phyloP scores from a whole-genome alignment of 2,113 vertebrate species.

The Microcebus lehilahytsara region DNA sequence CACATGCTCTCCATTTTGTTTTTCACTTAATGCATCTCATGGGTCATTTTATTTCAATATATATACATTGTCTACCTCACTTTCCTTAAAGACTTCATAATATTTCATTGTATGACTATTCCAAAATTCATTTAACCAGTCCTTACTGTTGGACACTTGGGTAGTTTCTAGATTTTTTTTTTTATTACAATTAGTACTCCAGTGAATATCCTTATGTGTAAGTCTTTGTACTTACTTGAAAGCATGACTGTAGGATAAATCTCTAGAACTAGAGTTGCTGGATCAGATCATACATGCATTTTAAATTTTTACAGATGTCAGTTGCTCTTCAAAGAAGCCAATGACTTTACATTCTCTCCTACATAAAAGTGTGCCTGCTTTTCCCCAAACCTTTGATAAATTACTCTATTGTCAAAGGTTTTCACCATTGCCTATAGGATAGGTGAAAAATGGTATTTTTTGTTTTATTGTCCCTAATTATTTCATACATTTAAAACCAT shows the following conservation, averaged over 20 bases:
- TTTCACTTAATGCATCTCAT: neutral
- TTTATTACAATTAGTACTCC: neutral
- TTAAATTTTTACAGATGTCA: neutral
- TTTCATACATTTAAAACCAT: neutral
- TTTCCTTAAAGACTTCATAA: neutral
- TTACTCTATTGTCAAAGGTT: neutral
- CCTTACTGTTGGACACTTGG: neutral
- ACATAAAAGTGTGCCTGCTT: neutral
- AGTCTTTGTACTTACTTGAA: neutral
- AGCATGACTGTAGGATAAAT: neutral
- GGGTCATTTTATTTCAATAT: neutral
- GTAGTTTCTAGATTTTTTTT: slow-evolving; percentile 40
- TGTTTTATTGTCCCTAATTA: neutral
- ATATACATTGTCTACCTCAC: neutral
- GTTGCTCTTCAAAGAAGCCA: neutral
- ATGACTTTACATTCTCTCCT: neutral
- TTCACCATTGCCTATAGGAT: neutral
- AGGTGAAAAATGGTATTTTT: neutral
- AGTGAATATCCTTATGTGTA: neutral
- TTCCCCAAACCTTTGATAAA: neutral
- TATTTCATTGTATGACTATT: neutral
- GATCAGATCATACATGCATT: neutral
- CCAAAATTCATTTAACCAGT: neutral
- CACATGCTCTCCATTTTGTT: neutral
- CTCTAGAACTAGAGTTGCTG: neutral